Evolutionary conservation across 2,888 invertebrate genomes (phyloP), one percentile per base, ranked within the genome.

Genomic region (Cyclophora albipunctata): DNA sequence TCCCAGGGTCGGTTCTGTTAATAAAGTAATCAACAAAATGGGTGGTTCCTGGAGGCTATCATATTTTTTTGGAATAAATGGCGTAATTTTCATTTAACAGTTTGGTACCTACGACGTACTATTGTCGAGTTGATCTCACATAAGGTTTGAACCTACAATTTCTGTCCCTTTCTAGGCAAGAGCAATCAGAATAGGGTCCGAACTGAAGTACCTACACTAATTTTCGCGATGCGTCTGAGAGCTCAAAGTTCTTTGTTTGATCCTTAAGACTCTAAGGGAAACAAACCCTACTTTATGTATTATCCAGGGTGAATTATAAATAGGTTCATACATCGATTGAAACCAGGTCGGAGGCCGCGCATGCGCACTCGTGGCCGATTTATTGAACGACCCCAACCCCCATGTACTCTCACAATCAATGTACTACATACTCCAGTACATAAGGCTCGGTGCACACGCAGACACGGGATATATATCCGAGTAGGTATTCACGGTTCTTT

Each of bases 361-460:
- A 78, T 81, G 84, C 84, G 81, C 64, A 34, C 42, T 69, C 2
- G 34, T 35, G 45, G 34, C 47, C 44, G 48, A 50, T 47, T 67
- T 84, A 84, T 84, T 64, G 84, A 84, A 64, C 83, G 77, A 52
- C 54, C 48, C 35, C 52, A 46, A 57, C 53, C 53, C 55, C 51
- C 57, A 60, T 55, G 51, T 57, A 59, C 45, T 7, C 44, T 50
- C 43, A 54, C 54, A 56, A 53, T 58, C 57, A 49, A 60, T 55
- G 51, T 50, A 47, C 40, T 40, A 49, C 46, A 45, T 53, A 55
- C 53, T 34, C 50, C 53, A 48, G 42, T 46, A 34, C 42, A 52
- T 43, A 47, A 51, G 45, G 42, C 42, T 5, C 51, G 44, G 34
- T 34, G 53, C 52, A 55, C 47, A 51, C 54, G 50, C 41, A 34